phyloP scores from a whole-genome alignment of 2,113 vertebrate genomes.

The Proterorhinus semilunaris region DNA sequence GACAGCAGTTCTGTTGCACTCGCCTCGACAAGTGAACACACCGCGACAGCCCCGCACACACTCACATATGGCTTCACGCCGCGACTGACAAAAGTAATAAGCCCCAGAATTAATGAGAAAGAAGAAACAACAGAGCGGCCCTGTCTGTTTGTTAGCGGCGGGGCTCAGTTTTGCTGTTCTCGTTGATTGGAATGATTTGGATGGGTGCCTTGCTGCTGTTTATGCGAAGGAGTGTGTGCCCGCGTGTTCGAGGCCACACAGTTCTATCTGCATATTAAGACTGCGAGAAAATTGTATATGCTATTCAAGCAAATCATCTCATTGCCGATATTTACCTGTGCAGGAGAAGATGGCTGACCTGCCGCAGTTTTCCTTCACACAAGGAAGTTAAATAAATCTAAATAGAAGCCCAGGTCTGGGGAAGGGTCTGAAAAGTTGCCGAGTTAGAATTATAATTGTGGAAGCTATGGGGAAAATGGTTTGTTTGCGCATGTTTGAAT shows the following conservation, averaged over 20 bases:
- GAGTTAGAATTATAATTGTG: conserved; percentile 6
- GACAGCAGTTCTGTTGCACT: conserved; percentile 8
- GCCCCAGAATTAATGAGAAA: conserved; percentile 20
- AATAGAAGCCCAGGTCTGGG: not conserved
- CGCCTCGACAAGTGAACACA: not conserved
- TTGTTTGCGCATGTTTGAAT: not conserved
- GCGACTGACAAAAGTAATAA: conserved; percentile 11
- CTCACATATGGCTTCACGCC: conserved; percentile 11
- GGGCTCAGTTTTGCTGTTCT: conserved; percentile 32
- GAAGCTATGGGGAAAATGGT: not conserved
- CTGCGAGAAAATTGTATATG: conserved; percentile 32
- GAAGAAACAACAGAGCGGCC: conserved; percentile 5
- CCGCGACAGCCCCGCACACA: conserved; percentile 3
- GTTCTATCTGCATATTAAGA: conserved; percentile 29
- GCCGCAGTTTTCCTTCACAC: conserved; percentile 13
- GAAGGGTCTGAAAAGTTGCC: conserved; percentile 1
- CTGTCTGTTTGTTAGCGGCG: conserved; percentile 34
- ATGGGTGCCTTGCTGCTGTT: conserved; percentile 34
- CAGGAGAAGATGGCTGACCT: conserved; percentile 25
- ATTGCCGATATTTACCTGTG: conserved; percentile 33
- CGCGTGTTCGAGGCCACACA: conserved; percentile 12
- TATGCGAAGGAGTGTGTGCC: conserved; percentile 6
- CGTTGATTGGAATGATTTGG: conserved; percentile 51
- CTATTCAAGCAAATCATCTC: conserved; percentile 38
- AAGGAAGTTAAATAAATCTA: not conserved